phyloP scores from a whole-genome alignment of 2,113 vertebrate genomes.

The Embiotoca jacksoni region DNA sequence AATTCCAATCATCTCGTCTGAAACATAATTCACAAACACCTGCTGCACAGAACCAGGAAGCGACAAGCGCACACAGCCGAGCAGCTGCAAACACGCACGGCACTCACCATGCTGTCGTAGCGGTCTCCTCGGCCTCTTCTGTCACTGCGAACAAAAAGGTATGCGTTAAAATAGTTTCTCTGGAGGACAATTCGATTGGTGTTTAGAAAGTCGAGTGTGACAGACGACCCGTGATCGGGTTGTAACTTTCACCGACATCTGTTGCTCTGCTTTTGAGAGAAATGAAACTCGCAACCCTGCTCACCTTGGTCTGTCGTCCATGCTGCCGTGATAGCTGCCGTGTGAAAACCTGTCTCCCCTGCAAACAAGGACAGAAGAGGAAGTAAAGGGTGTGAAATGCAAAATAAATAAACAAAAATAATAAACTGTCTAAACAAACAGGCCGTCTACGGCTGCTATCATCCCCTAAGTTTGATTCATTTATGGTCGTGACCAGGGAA shows the following conservation, averaged over 20 bases:
- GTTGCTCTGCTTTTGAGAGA: conserved; percentile 3
- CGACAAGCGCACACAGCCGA: not conserved
- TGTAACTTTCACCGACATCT: not conserved
- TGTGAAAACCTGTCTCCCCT: conserved; percentile 85
- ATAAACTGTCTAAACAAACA: not conserved
- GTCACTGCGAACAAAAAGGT: conserved; percentile 80
- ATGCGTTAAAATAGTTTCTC: conserved; percentile 23
- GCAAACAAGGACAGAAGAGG: conserved; percentile 37
- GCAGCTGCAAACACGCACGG: conserved; percentile 9
- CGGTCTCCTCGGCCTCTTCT: conserved; percentile 93
- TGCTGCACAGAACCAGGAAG: not conserved
- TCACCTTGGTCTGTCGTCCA: conserved; percentile 85
- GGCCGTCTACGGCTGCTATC: not conserved
- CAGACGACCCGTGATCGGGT: conserved; percentile 34
- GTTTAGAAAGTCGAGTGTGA: conserved; percentile 26
- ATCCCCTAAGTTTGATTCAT: not conserved
- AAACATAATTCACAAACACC: conserved; percentile 41
- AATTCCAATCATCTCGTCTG: conserved; percentile 50
- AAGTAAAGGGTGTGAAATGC: not conserved
- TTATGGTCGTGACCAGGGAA: too few relatives aligned
- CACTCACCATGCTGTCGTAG: conserved; percentile 95
- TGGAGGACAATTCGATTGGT: not conserved
- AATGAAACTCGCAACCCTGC: not conserved
- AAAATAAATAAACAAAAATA: not conserved
- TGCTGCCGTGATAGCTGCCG: conserved; percentile 81